A percentile compares a stretch with the other conserved stretches of the same genome.
These are phyloP conservation scores for Trachops cirrhosus DNA, from an alignment of 2,797 vertebrate genomes.

Conservation along the genomic window DNA sequence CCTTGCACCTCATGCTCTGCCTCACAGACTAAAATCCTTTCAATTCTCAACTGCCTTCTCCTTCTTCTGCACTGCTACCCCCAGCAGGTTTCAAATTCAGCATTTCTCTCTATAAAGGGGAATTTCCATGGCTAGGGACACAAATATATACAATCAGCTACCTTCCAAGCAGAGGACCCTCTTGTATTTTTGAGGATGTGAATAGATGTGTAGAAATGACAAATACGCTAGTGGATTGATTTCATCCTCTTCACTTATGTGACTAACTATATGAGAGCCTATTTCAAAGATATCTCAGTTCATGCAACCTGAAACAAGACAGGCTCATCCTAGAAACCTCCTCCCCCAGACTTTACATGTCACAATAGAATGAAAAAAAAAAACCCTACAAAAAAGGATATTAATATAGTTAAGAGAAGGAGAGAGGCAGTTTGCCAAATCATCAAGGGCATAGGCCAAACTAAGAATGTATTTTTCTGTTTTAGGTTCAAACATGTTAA, in stretches of 20 bases:
- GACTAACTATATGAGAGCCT: neutral
- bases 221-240: neutral
- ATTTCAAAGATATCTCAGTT: neutral
- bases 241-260: neutral
- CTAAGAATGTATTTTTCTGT: neutral
- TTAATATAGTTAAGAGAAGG: neutral
- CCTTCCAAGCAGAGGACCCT: neutral
- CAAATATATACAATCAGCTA: neutral
- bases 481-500: neutral
- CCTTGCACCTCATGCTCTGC: neutral
- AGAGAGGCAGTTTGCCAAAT: neutral
- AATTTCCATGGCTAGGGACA: neutral
- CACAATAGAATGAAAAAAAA: neutral
- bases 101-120: neutral
- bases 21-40: neutral
- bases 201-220: neutral
- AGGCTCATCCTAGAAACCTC: neutral
- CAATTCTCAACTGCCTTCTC: neutral
- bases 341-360: neutral
- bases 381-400: neutral
- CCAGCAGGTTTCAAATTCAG: neutral
- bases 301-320: neutral
- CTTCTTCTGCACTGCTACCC: neutral
- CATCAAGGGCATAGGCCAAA: neutral
- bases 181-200: neutral